Conservation (phyloP, 2,797 vertebrate species). For the Sebastes hubbsi region DNA sequence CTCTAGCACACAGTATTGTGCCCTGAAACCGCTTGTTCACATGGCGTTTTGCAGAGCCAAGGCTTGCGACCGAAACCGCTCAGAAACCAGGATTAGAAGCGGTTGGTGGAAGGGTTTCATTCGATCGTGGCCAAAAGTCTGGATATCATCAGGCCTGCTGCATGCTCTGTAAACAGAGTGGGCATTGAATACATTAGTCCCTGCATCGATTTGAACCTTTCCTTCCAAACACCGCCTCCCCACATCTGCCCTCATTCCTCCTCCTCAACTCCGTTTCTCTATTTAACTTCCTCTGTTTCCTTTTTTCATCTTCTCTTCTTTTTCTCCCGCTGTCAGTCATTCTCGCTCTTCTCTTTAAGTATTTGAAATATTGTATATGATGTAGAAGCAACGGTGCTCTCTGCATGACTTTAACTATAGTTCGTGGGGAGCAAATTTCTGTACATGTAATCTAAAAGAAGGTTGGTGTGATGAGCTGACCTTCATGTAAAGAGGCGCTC, state of each 20-base stretch:
- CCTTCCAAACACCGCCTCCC: conserved; percentile 49
- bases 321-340: conserved; percentile 29
- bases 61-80: conserved; percentile 26
- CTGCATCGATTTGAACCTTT: conserved; percentile 66
- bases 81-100: conserved; percentile 54
- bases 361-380: not conserved
- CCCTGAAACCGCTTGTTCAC: conserved; percentile 6
- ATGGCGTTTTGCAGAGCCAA: conserved; percentile 18
- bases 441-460: conserved; percentile 3
- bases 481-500: conserved; percentile 28
- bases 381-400: not conserved
- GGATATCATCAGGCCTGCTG: conserved; percentile 76
- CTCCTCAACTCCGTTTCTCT: conserved; percentile 28
- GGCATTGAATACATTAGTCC: conserved; percentile 72
- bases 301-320: not conserved
- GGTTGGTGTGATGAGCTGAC: conserved; percentile 23
- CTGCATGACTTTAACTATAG: not conserved
- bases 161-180: conserved; percentile 72
- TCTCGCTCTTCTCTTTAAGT: not conserved
- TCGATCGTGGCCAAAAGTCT: conserved; percentile 78
- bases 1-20: not conserved
- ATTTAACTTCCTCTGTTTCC: conserved; percentile 21
- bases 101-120: conserved; percentile 73
- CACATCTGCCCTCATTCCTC: not conserved
- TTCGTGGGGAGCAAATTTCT: not conserved